phyloP scores from a whole-genome alignment of 1,140 invertebrate species.

The Megalopta genalis region DNA sequence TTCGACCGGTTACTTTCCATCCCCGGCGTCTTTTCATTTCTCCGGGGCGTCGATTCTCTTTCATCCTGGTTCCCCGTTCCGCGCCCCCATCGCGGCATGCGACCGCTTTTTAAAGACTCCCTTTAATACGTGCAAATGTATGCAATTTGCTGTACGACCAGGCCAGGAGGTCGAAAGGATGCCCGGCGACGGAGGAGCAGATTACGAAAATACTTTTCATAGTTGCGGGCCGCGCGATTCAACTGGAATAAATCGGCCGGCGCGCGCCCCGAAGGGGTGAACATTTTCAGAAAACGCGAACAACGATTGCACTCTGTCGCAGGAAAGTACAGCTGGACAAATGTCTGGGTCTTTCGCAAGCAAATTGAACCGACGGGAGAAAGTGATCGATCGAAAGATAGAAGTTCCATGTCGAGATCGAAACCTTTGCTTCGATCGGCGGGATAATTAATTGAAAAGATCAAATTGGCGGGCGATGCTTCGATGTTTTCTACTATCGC shows the following conservation, averaged over 20 bases:
- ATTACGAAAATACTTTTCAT: background rate
- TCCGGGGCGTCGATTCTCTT: conserved; percentile 15
- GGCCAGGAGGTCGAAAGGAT: background rate
- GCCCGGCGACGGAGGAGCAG: background rate
- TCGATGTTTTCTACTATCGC: too few species aligned
- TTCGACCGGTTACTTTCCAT: conserved; percentile 3
- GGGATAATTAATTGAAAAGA: too few species aligned
- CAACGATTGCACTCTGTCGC: background rate
- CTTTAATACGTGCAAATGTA: conserved; percentile 40
- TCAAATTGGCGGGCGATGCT: too few species aligned
- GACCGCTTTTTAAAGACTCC: conserved; percentile 30
- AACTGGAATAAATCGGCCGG: background rate
- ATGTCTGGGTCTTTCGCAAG: too few species aligned
- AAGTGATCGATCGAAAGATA: too few species aligned
- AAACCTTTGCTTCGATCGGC: too few species aligned
- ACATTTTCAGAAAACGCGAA: background rate
- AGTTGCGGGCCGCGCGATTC: background rate
- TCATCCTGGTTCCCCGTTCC: background rate
- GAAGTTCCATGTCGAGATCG: too few species aligned
- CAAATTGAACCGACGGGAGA: too few species aligned
- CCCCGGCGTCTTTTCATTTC: conserved; percentile 11
- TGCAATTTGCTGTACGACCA: background rate
- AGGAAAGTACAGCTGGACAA: too few species aligned
- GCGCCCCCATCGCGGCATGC: background rate
- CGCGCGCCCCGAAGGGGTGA: background rate